phyloP scores from a whole-genome alignment of 1,140 invertebrate species.

The Ceratitis capitata region DNA sequence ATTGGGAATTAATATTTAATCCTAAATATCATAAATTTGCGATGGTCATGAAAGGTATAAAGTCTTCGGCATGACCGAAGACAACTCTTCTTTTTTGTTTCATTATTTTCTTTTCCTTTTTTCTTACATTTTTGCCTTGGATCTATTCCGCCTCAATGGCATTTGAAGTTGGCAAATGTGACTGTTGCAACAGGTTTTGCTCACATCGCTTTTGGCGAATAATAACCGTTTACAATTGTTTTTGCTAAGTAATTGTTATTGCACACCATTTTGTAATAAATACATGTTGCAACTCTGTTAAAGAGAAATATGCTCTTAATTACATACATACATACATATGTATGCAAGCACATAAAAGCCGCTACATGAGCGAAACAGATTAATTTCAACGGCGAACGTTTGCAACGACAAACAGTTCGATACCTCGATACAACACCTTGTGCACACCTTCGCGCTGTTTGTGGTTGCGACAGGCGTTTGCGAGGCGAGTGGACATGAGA shows the following conservation, averaged over 20 bases:
- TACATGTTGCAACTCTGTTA: not conserved
- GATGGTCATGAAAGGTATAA: no score
- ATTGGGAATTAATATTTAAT: no score
- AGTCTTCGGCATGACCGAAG: no score
- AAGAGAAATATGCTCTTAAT: not conserved
- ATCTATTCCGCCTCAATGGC: not conserved
- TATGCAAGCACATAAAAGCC: not conserved
- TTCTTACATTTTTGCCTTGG: not conserved
- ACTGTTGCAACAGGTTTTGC: slow-evolving; percentile 14
- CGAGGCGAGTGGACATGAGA: not conserved
- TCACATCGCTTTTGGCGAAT: slow-evolving; percentile 10
- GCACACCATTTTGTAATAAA: not conserved
- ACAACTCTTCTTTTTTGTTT: no score
- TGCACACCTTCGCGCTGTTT: not conserved
- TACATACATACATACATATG: no score
- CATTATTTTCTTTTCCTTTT: not conserved
- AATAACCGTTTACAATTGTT: not conserved
- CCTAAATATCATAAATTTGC: no score
- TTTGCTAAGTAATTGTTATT: not conserved
- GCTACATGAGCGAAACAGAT: not conserved
- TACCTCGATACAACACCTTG: not conserved
- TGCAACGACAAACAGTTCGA: not conserved
- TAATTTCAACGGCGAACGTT: not conserved
- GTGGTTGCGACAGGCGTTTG: not conserved
- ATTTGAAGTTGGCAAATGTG: not conserved